Base-by-base conservation (phyloP, 2,888 invertebrate genomes). In the Dichetophora obliterata region DNA sequence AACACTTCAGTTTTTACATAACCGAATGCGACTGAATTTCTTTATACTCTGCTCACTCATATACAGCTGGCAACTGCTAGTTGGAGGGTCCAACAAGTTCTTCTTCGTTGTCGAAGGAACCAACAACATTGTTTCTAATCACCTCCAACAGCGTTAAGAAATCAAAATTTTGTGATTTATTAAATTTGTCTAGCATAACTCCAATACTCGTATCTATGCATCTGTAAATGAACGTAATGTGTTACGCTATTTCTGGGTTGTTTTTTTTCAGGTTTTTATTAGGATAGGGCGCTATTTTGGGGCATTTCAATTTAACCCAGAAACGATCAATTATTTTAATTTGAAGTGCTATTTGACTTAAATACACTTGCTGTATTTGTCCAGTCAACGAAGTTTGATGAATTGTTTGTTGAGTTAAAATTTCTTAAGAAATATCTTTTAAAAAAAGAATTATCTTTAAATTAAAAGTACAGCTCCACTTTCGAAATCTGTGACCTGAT, bases 271-370 rank as follows among this genome's bases (percentile, higher is more conserved):
- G 5, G 27, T 9, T 61, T 27, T 24, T 27, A 34, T 31, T 65
- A 6, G 1, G 11, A 14, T n/a, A 5, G 31, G 27, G 16, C 34
- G 27, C n/a, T 65, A 65, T 65, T 65, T 59, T 8, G 27, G 59
- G 59, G 14, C 37, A 37, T 14, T 31, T 65, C 34, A 19, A 65
- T 34, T 34, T 8, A 63, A 63, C 63, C 14, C 34, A 63, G 19
- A 65, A 34, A 34, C 63, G 37, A 65, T 65, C 37, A 65, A 65
- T 65, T 31, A 65, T 31, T 22, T 59, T 59, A 19, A 54, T 54
- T 54, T 54, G 19, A 54, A 19, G n/a, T 54, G 54, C n/a, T 65
- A 65, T 65, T 65, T 65, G 63, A 65, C 63, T 37, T 27, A 65
- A 34, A 14, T 65, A 37, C 34, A 34, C 34, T 65, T 65, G 34